phyloP scores from a whole-genome alignment of 2,113 vertebrate species.

The Neolamprologus kungweensis region DNA sequence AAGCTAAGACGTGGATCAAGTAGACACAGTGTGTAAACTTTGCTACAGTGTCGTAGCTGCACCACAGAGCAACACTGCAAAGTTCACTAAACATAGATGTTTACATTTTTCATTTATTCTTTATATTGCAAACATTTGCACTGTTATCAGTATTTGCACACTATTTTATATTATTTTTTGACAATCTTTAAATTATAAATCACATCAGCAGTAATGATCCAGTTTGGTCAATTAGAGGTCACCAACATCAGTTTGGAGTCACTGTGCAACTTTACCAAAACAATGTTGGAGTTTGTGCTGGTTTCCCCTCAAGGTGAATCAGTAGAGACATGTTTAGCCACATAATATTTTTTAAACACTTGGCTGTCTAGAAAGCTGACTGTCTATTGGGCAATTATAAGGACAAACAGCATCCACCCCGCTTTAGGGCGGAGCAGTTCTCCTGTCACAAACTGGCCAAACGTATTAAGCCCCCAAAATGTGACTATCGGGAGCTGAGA shows the following conservation, averaged over 20 bases:
- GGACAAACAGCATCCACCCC: neutral
- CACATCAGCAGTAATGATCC: neutral
- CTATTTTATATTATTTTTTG: no score
- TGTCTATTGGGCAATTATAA: neutral
- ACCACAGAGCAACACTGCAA: no score
- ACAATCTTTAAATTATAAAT: neutral
- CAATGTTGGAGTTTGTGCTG: neutral
- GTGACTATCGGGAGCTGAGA: neutral
- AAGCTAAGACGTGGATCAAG: no score
- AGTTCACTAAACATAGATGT: no score
- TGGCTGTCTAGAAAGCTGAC: neutral
- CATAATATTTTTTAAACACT: neutral
- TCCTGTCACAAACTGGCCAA: neutral
- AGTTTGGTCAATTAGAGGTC: neutral
- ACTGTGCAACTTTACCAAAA: neutral
- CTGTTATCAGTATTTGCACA: no score
- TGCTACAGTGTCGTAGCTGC: no score
- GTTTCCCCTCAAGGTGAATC: neutral
- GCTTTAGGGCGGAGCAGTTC: fast-evolving
- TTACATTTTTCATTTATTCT: no score
- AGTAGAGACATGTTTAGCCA: neutral
- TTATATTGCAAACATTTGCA: no score
- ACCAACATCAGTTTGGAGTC: neutral
- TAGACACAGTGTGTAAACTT: no score
- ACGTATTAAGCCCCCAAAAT: neutral